phyloP scores from a whole-genome alignment of 2,888 invertebrate genomes.

The Pharmacophagus antenor region DNA sequence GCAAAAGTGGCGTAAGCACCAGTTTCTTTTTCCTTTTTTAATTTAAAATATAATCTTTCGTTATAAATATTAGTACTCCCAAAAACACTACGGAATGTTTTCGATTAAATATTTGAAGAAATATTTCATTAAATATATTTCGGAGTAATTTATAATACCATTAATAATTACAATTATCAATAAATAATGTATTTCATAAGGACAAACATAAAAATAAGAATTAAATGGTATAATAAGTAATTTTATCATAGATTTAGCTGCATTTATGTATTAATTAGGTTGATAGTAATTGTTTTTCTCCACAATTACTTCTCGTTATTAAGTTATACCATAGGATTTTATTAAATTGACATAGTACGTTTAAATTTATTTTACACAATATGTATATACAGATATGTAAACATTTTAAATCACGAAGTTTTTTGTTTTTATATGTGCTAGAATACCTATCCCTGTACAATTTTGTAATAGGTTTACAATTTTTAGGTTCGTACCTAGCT shows the following conservation, averaged over 20 bases:
- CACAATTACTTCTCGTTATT: no score
- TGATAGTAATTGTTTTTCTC: no score
- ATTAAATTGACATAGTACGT: conserved; percentile 12
- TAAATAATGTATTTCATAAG: neutral
- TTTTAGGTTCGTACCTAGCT: conserved; percentile 26
- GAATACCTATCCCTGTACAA: conserved; percentile 36
- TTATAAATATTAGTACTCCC: neutral
- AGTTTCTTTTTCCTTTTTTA: no score
- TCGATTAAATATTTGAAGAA: no score
- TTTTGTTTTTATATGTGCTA: conserved; percentile 11
- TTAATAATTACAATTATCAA: neutral
- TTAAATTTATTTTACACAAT: conserved; percentile 5
- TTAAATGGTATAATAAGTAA: no score
- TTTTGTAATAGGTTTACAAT: conserved; percentile 34
- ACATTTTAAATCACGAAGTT: conserved; percentile 1
- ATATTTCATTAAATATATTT: no score
- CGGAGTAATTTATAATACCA: neutral
- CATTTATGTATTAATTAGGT: no score
- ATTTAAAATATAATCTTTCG: neutral
- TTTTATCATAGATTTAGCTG: no score
- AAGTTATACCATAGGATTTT: neutral
- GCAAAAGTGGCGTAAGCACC: no score
- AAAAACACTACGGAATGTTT: no score
- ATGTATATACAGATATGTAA: conserved; percentile 19
- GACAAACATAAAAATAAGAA: no score